Conservation (phyloP, 2,888 invertebrate species). For the Cremastobaeus sp. region DNA sequence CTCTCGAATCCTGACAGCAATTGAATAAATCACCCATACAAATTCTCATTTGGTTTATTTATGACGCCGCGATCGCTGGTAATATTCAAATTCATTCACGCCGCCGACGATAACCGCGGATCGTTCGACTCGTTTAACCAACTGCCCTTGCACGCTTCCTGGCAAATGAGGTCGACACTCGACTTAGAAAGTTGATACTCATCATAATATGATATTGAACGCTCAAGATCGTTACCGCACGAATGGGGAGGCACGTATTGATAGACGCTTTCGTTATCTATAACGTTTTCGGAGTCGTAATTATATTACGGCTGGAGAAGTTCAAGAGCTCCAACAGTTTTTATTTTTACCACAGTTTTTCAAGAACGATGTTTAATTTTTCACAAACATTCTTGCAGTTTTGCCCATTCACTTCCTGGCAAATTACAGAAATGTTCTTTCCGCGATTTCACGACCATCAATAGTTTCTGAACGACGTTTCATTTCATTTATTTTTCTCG, state of each 20-base stretch:
- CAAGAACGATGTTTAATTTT: too few species aligned
- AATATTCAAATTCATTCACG: constrained; percentile 56
- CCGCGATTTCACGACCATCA: too few species aligned
- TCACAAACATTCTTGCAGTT: too few species aligned
- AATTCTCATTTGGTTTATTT: constrained; percentile 54
- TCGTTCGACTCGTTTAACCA: constrained; percentile 32
- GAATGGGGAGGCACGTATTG: constrained; percentile 50
- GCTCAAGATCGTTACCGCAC: constrained; percentile 31
- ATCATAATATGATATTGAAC: constrained; percentile 51
- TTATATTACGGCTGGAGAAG: too few species aligned
- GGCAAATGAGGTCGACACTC: constrained; percentile 54
- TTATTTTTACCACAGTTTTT: too few species aligned
- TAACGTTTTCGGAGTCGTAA: too few species aligned
- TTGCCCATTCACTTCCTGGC: too few species aligned
- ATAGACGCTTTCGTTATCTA: too few species aligned
- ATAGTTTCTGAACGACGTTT: too few species aligned
- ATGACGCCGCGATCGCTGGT: constrained; percentile 28
- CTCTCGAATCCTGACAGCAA: constrained; percentile 42
- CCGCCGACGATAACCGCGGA: constrained; percentile 37
- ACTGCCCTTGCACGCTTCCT: constrained; percentile 48
- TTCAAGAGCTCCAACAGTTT: too few species aligned
- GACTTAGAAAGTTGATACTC: constrained; percentile 56
- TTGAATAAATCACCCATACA: constrained; percentile 53
- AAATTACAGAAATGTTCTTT: too few species aligned
- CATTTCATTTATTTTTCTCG: too few species aligned